phyloP scores from a whole-genome alignment of 2,888 invertebrate species.

The Bombylius major region DNA sequence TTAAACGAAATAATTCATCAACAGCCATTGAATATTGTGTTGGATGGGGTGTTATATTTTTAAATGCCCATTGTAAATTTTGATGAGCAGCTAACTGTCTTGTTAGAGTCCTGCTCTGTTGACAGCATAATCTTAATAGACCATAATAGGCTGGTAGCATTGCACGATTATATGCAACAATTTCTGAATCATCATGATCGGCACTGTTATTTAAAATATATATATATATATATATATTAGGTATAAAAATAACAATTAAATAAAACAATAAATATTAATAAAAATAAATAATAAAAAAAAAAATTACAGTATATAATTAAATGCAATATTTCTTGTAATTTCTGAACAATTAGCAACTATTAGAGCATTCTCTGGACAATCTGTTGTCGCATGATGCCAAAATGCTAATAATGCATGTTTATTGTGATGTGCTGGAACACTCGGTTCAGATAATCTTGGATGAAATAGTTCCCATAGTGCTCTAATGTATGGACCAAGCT shows the following conservation, averaged over 20 bases:
- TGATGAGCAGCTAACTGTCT: slow-evolving; percentile 81
- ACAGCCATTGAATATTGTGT: slow-evolving; percentile 87
- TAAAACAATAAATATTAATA: neutral
- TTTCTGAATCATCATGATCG: slow-evolving; percentile 93
- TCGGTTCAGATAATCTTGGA: slow-evolving; percentile 86
- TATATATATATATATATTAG: slow-evolving; percentile 9
- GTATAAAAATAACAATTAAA: neutral
- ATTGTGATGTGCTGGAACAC: slow-evolving; percentile 89
- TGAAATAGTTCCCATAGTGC: slow-evolving; percentile 92
- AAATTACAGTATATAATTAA: slow-evolving; percentile 88
- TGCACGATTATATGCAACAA: slow-evolving; percentile 82
- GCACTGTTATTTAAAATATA: no score
- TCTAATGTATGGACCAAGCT: slow-evolving; percentile 86
- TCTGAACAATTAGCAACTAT: slow-evolving; percentile 75
- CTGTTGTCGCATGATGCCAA: slow-evolving; percentile 87
- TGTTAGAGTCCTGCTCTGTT: slow-evolving; percentile 74
- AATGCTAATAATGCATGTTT: slow-evolving; percentile 85
- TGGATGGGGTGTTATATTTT: slow-evolving; percentile 92
- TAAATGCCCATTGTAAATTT: slow-evolving; percentile 93
- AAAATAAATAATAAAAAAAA: slow-evolving; percentile 1
- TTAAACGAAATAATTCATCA: slow-evolving; percentile 81
- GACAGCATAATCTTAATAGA: slow-evolving; percentile 77
- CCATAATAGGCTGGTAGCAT: slow-evolving; percentile 92
- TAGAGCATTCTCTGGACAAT: slow-evolving; percentile 87
- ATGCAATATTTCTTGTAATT: slow-evolving; percentile 87